phyloP scores from a whole-genome alignment of 2,797 vertebrate genomes.

The Syngnathus rostellatus region DNA sequence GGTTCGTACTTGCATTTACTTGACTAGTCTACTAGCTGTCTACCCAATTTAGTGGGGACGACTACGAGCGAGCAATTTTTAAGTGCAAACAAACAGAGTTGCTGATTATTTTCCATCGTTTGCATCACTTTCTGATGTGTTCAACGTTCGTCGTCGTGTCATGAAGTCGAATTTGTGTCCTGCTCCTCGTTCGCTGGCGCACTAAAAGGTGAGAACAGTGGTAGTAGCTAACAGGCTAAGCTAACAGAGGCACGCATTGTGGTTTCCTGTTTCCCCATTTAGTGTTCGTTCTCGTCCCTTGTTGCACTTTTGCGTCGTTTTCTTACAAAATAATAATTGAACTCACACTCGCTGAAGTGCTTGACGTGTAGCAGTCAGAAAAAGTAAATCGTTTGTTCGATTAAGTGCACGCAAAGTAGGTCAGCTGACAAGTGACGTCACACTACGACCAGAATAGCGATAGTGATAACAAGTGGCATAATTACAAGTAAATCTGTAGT shows the following conservation, averaged over 20 bases:
- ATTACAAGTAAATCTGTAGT: not conserved
- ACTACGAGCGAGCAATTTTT: slow-evolving; percentile 11
- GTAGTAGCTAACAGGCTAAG: slow-evolving; percentile 38
- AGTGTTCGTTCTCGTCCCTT: not conserved
- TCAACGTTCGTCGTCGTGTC: not conserved
- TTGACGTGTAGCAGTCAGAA: not conserved
- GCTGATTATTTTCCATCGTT: fast-evolving
- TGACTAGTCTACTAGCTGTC: slow-evolving; percentile 1
- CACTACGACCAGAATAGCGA: not conserved
- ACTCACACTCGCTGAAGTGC: not conserved
- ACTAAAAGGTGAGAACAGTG: slow-evolving; percentile 35
- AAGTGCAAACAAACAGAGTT: not conserved
- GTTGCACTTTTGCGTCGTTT: not conserved
- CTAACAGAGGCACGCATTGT: slow-evolving; percentile 35
- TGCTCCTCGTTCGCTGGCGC: slow-evolving; percentile 10
- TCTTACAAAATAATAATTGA: not conserved
- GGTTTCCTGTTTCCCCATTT: slow-evolving; percentile 51
- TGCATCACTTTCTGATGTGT: not conserved
- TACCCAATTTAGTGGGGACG: not conserved
- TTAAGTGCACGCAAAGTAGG: not conserved
- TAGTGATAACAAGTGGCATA: not conserved
- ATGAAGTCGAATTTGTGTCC: slow-evolving; percentile 13
- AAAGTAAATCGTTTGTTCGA: not conserved
- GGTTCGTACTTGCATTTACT: fast-evolving
- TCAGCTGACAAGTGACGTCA: slow-evolving; percentile 6